Evolutionary conservation across 2,888 invertebrate species (phyloP).

Genomic region (Sturmia bella): DNA sequence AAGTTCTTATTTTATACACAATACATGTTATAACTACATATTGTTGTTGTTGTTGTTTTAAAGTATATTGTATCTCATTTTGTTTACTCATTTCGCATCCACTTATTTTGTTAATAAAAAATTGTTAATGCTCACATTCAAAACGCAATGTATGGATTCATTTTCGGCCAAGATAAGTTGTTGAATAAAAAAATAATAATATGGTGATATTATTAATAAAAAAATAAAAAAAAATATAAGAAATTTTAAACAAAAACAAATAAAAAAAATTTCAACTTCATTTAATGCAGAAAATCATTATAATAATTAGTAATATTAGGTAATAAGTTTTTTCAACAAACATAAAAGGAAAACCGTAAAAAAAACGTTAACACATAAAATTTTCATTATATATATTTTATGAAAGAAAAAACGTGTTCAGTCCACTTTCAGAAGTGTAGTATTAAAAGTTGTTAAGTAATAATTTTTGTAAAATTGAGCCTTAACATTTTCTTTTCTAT

Average conservation of each 20-base stretch:
- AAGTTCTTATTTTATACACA: constrained; percentile 59
- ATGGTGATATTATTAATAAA: constrained; percentile 28
- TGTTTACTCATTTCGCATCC: constrained; percentile 7
- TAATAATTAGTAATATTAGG: constrained; percentile 38
- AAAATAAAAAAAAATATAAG: constrained; percentile 34
- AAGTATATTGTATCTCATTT: constrained; percentile 46
- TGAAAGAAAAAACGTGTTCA: constrained; percentile 50
- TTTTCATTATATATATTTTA: constrained; percentile 19
- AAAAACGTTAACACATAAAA: constrained; percentile 26
- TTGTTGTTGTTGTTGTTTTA: constrained; percentile 56
- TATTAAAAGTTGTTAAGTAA: constrained; percentile 43
- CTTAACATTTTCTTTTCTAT: constrained; percentile 60
- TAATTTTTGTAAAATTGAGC: constrained; percentile 39
- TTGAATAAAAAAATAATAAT: constrained; percentile 22
- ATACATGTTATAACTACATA: constrained; percentile 56
- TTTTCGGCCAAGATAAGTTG: constrained; percentile 6
- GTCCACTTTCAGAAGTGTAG: constrained; percentile 60
- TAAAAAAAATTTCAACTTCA: constrained; percentile 52
- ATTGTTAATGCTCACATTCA: constrained; percentile 48
- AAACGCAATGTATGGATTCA: constrained; percentile 21
- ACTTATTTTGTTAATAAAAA: constrained; percentile 45
- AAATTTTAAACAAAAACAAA: constrained; percentile 45
- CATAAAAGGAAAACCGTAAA: constrained; percentile 5
- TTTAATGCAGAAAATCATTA: constrained; percentile 50
- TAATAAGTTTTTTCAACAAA: constrained; percentile 38